Evolutionary conservation across 2,888 invertebrate genomes (phyloP).

Genomic region (Cordilura impudica): DNA sequence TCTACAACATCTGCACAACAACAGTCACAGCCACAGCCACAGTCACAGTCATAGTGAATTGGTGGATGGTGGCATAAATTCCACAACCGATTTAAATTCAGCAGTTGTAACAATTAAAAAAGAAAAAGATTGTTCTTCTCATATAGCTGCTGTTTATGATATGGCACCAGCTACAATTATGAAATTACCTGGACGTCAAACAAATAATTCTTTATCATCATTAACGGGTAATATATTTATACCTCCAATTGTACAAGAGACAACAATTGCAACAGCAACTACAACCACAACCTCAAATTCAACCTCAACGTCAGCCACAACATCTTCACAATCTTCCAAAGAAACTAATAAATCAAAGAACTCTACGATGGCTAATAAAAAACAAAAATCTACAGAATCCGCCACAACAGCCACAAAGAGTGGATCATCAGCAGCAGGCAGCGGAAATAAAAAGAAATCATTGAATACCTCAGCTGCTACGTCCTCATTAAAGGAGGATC

Average conservation of each 20-base stretch:
- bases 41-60: constrained; percentile 49
- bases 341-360: constrained; percentile 55
- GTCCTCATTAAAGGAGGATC: constrained; percentile 23
- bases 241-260: constrained; percentile 75
- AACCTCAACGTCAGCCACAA: neutral
- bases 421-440: constrained; percentile 8
- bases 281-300: constrained; percentile 31
- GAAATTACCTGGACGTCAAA: constrained; percentile 84
- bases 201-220: constrained; percentile 91
- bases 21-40: constrained; percentile 60
- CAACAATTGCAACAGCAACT: constrained; percentile 49
- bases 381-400: constrained; percentile 55
- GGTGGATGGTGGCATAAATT: constrained; percentile 14
- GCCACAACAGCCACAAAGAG: constrained; percentile 1
- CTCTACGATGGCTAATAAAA: constrained; percentile 51
- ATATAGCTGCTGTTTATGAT: constrained; percentile 57
- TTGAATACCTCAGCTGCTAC: constrained; percentile 7
- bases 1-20: constrained; percentile 51
- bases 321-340: constrained; percentile 38
- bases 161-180: constrained; percentile 78
- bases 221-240: constrained; percentile 91
- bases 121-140: constrained; percentile 44
- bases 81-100: constrained; percentile 34
- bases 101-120: constrained; percentile 46
- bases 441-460: constrained; percentile 47